Conservation (phyloP, 2,888 invertebrate genomes). For the Marasmarcha lunaedactyla region DNA sequence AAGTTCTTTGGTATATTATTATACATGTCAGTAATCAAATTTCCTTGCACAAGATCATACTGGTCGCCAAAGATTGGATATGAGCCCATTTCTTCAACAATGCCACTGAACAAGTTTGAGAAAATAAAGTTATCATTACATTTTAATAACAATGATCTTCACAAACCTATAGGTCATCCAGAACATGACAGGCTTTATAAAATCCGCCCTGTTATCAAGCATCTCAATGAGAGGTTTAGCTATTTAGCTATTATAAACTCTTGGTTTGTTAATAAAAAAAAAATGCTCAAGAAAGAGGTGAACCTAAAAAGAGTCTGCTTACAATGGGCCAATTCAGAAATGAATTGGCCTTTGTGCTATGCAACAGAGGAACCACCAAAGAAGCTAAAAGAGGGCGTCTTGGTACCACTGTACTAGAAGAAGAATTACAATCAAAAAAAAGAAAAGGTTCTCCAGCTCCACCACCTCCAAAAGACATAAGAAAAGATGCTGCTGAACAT, state of each 20-base stretch:
- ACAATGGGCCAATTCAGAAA: conserved; percentile 25
- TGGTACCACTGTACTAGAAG: conserved; percentile 25
- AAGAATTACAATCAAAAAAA: conserved; percentile 25
- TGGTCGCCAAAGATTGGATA: conserved; percentile 19
- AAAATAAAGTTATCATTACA: conserved; percentile 19
- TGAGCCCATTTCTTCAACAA: conserved; percentile 18
- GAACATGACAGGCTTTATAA: conserved; percentile 18
- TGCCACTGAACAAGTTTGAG: conserved; percentile 22
- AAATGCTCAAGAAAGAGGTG: conserved; percentile 24
- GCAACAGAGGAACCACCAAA: conserved; percentile 28
- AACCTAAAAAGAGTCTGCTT: conserved; percentile 27
- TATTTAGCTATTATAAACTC: conserved; percentile 18
- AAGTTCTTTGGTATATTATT: conserved; percentile 19
- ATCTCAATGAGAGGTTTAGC: conserved; percentile 23
- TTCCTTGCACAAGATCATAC: conserved; percentile 20
- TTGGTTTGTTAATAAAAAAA: conserved; percentile 22
- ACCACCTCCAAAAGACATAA: conserved; percentile 30
- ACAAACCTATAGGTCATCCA: conserved; percentile 17
- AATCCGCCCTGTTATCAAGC: conserved; percentile 19
- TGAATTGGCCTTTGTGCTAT: conserved; percentile 30
- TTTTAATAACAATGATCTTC: conserved; percentile 22
- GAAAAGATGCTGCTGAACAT: conserved; percentile 30
- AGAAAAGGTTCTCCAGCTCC: conserved; percentile 27
- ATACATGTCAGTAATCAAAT: conserved; percentile 19
- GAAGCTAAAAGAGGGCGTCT: conserved; percentile 27